Evolutionary conservation across 1,140 invertebrate species (phyloP).

Genomic region (Drosophila novamexicana): DNA sequence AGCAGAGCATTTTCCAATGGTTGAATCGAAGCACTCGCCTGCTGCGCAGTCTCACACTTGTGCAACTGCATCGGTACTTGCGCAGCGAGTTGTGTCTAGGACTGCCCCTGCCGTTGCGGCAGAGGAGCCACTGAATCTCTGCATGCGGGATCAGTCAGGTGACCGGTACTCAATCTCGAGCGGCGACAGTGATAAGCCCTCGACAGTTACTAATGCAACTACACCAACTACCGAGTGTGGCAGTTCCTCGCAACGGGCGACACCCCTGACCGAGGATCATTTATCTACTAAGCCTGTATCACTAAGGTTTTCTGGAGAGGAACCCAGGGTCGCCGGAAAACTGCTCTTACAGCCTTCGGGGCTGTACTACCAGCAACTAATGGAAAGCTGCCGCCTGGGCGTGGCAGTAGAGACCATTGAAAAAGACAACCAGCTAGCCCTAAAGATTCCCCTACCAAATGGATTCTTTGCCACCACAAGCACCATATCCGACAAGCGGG

Average conservation of each 20-base stretch:
- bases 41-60: slow-evolving; percentile 1
- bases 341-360: slow-evolving; percentile 89
- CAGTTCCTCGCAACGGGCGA: slow-evolving; percentile 61
- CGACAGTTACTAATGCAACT: slow-evolving; percentile 33
- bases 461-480: slow-evolving; percentile 57
- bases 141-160: slow-evolving; percentile 87
- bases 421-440: slow-evolving; percentile 78
- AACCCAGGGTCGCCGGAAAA: slow-evolving; percentile 32
- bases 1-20: slow-evolving; percentile 3
- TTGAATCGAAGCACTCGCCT: slow-evolving; percentile 54
- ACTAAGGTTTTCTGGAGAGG: slow-evolving; percentile 51
- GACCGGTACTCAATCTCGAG: slow-evolving; percentile 81
- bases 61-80: background rate
- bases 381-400: slow-evolving; percentile 74
- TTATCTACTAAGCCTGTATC: slow-evolving; percentile 25
- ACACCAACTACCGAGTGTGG: slow-evolving; percentile 51
- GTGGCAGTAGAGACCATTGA: slow-evolving; percentile 75
- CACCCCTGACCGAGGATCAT: slow-evolving; percentile 51
- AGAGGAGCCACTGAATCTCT: slow-evolving; percentile 93
- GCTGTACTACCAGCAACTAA: slow-evolving; percentile 90
- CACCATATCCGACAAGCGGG: slow-evolving; percentile 25
- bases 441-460: slow-evolving; percentile 79
- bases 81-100: slow-evolving; percentile 2
- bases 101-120: background rate
- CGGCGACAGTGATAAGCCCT: slow-evolving; percentile 57